Conservation (phyloP, 2,113 vertebrate species). For the Micromys minutus region DNA sequence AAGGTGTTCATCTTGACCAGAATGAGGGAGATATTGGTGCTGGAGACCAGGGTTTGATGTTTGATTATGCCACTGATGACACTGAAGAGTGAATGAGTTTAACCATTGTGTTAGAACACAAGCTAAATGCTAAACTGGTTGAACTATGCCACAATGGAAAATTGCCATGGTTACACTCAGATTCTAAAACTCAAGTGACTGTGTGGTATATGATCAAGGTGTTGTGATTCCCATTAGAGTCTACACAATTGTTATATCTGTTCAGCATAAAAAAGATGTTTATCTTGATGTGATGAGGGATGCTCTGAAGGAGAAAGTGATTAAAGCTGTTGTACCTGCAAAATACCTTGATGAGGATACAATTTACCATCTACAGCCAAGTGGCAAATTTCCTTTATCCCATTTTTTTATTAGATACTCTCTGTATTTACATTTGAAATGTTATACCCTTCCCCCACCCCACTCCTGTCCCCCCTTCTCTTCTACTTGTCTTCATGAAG, state of each 20-base stretch:
- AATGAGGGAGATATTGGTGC: slow-evolving; percentile 97
- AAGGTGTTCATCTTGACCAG: slow-evolving; percentile 96
- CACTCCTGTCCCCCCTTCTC: too few species aligned
- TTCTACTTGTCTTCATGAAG: too few species aligned
- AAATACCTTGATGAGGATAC: slow-evolving; percentile 90
- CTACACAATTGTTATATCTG: slow-evolving; percentile 96
- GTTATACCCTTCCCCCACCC: too few species aligned
- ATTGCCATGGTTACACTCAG: too few species aligned
- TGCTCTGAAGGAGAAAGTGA: slow-evolving; percentile 95
- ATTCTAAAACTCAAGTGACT: slow-evolving; percentile 99
- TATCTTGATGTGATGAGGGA: slow-evolving; percentile 97
- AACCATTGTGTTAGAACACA: slow-evolving; percentile 96
- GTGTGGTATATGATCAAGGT: slow-evolving; percentile 97
- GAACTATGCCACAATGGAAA: slow-evolving; percentile 93
- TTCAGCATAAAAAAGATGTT: slow-evolving; percentile 96
- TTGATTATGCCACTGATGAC: too few species aligned
- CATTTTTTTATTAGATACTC: too few species aligned
- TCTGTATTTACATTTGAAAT: too few species aligned
- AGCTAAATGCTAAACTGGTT: slow-evolving; percentile 96
- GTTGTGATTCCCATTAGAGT: slow-evolving; percentile 96
- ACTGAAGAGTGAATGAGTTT: slow-evolving; percentile 98
- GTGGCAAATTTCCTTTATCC: too few species aligned
- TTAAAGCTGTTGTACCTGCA: slow-evolving; percentile 94
- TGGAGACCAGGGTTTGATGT: slow-evolving; percentile 98
- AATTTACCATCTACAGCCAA: slow-evolving; percentile 89